A percentile compares a stretch with the other conserved stretches of the same genome.
phyloP scores from a whole-genome alignment of 2,113 vertebrate species.

The Gallinago paraguaiae region DNA sequence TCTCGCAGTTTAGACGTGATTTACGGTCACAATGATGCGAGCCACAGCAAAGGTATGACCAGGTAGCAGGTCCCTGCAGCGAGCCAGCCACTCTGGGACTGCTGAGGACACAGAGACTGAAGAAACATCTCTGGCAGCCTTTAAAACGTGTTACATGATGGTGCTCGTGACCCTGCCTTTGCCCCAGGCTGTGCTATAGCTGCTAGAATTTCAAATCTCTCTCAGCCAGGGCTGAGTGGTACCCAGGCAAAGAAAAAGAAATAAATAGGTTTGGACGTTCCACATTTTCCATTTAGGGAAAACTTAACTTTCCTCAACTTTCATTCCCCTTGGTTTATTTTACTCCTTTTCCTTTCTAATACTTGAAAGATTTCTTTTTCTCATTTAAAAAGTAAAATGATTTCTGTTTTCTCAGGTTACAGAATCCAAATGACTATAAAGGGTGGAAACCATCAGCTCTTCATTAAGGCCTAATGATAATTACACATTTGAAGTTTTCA shows the following conservation, averaged over 20 bases:
- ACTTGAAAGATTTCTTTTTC: background rate
- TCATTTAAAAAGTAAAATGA: background rate
- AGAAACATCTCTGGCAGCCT: constrained; percentile 56
- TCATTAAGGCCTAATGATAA: background rate
- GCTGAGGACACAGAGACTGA: constrained; percentile 31
- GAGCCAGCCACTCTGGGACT: background rate
- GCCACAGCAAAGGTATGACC: constrained; percentile 21
- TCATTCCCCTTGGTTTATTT: background rate
- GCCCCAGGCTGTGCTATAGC: constrained; percentile 34
- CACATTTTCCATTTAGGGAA: background rate
- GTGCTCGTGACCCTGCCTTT: constrained; percentile 57
- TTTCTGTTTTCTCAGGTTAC: background rate
- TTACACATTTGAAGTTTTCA: background rate
- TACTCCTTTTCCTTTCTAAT: background rate
- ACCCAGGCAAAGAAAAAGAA: constrained; percentile 24
- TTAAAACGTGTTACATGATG: constrained; percentile 60
- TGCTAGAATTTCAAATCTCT: constrained; percentile 59
- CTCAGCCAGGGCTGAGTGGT: background rate
- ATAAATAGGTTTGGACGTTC: constrained; percentile 50
- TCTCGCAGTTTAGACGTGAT: constrained; percentile 1
- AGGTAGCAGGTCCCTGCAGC: constrained; percentile 58
- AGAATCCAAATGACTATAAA: background rate
- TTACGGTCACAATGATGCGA: constrained; percentile 18
- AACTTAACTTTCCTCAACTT: constrained; percentile 28
- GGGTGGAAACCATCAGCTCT: background rate